A percentile compares a stretch with the other conserved stretches of the same genome.
Conservation (phyloP, 2,888 invertebrate genomes). For the Aelia acuminata region DNA sequence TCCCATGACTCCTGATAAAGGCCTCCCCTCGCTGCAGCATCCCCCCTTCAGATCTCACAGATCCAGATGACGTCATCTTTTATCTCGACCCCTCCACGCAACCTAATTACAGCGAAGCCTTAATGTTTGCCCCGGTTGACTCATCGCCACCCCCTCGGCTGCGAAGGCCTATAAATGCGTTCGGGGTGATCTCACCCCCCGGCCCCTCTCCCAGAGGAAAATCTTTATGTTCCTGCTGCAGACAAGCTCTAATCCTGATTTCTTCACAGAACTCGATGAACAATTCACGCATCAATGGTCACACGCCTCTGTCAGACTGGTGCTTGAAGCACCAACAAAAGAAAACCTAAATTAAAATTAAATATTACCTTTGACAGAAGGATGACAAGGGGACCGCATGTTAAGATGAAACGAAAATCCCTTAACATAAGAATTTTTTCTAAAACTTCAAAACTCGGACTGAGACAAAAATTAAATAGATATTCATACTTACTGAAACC, state of each 20-base stretch:
- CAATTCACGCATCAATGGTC: background rate
- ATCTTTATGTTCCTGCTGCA: background rate
- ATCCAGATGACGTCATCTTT: conserved; percentile 39
- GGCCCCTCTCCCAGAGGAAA: background rate
- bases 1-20: background rate
- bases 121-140: conserved; percentile 7
- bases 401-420: too few relatives aligned
- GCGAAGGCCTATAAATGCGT: background rate
- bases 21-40: background rate
- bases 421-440: too few relatives aligned
- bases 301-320: background rate
- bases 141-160: background rate
- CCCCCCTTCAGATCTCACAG: conserved; percentile 30
- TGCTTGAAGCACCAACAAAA: too few relatives aligned
- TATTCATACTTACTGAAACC: too few relatives aligned
- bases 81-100: conserved; percentile 13
- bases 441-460: too few relatives aligned
- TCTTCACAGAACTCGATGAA: background rate
- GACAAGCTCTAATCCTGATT: background rate
- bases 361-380: too few relatives aligned
- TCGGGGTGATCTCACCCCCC: background rate
- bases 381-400: too few relatives aligned
- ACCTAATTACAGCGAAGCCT: conserved; percentile 20
- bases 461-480: too few relatives aligned
- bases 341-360: background rate